phyloP scores from a whole-genome alignment of 1,140 invertebrate genomes.

The Ooceraea biroi region DNA sequence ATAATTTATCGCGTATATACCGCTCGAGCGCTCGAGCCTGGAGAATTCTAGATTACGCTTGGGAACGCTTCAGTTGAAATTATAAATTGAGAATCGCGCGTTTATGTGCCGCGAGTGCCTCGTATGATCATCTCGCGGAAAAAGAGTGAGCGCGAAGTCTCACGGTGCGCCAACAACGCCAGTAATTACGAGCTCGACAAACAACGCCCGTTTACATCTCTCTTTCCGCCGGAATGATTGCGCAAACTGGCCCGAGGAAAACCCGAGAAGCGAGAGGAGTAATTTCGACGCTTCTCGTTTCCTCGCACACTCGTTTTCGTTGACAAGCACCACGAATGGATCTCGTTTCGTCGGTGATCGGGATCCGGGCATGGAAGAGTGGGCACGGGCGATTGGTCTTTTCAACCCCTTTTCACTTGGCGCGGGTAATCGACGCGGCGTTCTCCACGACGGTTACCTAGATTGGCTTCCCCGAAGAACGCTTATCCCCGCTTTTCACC shows the following conservation, averaged over 20 bases:
- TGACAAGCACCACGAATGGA: not conserved
- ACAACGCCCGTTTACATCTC: not conserved
- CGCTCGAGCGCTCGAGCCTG: too few relatives aligned
- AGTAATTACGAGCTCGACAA: constrained; percentile 28
- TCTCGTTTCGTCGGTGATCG: not conserved
- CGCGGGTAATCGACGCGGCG: not conserved
- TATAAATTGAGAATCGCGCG: not conserved
- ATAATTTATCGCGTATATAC: not conserved
- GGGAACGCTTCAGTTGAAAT: not conserved
- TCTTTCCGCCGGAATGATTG: not conserved
- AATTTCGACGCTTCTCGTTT: too few relatives aligned
- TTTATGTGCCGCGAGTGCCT: not conserved
- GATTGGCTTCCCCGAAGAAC: not conserved
- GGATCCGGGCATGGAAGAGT: not conserved
- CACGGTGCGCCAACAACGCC: not conserved
- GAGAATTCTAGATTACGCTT: not conserved
- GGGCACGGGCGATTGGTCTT: not conserved
- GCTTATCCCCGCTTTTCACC: not conserved
- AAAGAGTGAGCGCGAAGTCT: not conserved
- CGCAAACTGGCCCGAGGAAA: not conserved
- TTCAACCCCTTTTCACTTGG: not conserved
- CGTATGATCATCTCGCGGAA: not conserved
- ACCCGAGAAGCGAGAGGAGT: too few relatives aligned
- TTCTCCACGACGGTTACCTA: constrained; percentile 11
- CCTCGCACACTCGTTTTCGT: constrained; percentile 13